These are phyloP conservation scores for Synanceia verrucosa DNA, from an alignment of 2,797 vertebrate species.

Conservation along the genomic window DNA sequence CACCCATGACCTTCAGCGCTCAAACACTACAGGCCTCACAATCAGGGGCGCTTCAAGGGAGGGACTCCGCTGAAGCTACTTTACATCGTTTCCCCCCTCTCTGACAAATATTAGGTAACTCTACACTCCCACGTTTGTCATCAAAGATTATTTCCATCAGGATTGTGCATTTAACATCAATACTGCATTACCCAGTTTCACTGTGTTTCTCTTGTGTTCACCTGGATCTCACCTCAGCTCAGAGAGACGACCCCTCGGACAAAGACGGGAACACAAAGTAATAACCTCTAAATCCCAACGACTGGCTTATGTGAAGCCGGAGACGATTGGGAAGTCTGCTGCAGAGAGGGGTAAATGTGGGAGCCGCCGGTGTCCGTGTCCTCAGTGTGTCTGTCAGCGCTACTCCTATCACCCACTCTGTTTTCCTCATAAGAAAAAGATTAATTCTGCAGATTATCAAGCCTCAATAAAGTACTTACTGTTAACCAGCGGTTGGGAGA, in stretches of 20 bases:
- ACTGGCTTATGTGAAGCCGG: slow-evolving; percentile 81
- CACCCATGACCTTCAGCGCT: slow-evolving; percentile 80
- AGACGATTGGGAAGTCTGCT: slow-evolving; percentile 77
- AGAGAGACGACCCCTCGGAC: slow-evolving; percentile 67
- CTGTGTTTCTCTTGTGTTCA: slow-evolving; percentile 40
- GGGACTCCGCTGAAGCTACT: slow-evolving; percentile 16
- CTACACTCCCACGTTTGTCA: slow-evolving; percentile 50
- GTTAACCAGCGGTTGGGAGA: slow-evolving; percentile 70
- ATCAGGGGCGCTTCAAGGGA: slow-evolving; percentile 29
- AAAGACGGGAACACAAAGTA: slow-evolving; percentile 73
- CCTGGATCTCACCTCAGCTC: slow-evolving; percentile 53
- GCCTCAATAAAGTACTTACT: slow-evolving; percentile 76
- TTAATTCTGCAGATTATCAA: slow-evolving; percentile 79
- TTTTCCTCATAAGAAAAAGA: slow-evolving; percentile 79
- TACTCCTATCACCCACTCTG: slow-evolving; percentile 63
- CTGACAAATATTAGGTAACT: slow-evolving; percentile 44
- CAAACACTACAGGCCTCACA: slow-evolving; percentile 65
- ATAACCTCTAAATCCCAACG: slow-evolving; percentile 78
- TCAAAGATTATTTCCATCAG: slow-evolving; percentile 48
- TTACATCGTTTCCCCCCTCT: slow-evolving; percentile 16
- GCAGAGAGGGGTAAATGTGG: slow-evolving; percentile 39
- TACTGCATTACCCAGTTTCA: slow-evolving; percentile 23
- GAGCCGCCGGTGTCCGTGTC: slow-evolving; percentile 58
- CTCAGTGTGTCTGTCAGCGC: slow-evolving; percentile 73
- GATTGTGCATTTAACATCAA: slow-evolving; percentile 48